phyloP scores from a whole-genome alignment of 1,140 invertebrate species.

The Pachypeltis micranthus region DNA sequence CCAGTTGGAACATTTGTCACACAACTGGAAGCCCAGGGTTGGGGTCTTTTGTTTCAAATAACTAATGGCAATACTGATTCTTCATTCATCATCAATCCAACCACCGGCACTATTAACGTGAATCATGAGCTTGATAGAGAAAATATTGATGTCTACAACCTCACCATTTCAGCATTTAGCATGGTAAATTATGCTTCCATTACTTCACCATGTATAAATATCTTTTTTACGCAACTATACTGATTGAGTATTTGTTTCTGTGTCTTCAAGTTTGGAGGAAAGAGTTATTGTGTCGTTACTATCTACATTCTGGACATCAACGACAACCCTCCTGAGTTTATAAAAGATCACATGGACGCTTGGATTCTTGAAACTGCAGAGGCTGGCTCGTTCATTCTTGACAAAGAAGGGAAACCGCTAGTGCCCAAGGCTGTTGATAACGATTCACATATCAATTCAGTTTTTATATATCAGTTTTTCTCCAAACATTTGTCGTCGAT shows the following conservation, averaged over 20 bases:
- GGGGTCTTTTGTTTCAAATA: conserved; percentile 61
- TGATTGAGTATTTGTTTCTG: background rate
- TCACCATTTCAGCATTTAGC: conserved; percentile 70
- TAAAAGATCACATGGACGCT: conserved; percentile 61
- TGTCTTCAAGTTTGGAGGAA: conserved; percentile 53
- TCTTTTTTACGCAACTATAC: background rate
- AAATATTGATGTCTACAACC: conserved; percentile 58
- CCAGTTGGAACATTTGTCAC: conserved; percentile 62
- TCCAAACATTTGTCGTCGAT: conserved; percentile 55
- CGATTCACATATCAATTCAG: conserved; percentile 67
- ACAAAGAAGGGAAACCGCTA: conserved; percentile 52
- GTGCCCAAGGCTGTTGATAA: conserved; percentile 65
- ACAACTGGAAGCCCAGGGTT: conserved; percentile 58
- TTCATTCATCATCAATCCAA: conserved; percentile 70
- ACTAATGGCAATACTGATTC: conserved; percentile 57
- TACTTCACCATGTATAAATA: background rate
- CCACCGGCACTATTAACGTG: conserved; percentile 65
- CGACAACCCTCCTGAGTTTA: conserved; percentile 74
- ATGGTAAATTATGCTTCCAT: conserved; percentile 45
- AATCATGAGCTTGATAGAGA: conserved; percentile 68
- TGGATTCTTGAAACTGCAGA: conserved; percentile 74
- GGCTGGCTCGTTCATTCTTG: conserved; percentile 60
- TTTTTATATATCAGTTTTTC: conserved; percentile 74
- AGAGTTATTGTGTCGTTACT: conserved; percentile 64
- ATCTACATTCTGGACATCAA: conserved; percentile 67